Evolutionary conservation across 2,888 invertebrate species (phyloP), one percentile per base, ranked within the genome.

Genomic region (Plebejus argus): DNA sequence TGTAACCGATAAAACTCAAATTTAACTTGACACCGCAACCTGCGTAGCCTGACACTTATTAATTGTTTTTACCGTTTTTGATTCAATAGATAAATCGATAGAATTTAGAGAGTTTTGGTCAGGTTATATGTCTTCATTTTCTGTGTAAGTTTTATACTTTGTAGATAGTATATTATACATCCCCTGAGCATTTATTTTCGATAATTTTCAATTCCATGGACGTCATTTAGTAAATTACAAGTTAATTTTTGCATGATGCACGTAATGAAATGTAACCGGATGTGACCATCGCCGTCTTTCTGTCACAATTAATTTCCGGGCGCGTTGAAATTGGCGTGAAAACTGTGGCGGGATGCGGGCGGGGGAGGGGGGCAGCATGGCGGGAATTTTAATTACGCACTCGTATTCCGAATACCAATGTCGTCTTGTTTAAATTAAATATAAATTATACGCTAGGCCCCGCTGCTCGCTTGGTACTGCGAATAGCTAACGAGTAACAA

Each of bases 221-320:
- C 5, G 5, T 12, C 66, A 66, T 33, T 66, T 33, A 33, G 66
- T 33, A 33, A 33, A 66, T 33, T 0, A 33, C 15, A 4, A 66
- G 66, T 66, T 33, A 66, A 58, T 77, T 77, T 58, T 72, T 49
- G 39, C 23, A 77, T 77, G 53, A 72, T 72, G 78, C 78, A 78
- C 78, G 83, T 89, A 92, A 91, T 91, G 91, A 91, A 90, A 90
- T 89, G 90, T 88, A 87, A 87, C 84, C 91, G 93, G 93, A 93
- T 92, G 92, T 92, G 93, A 89, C 92, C 92, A 89, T 89, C 89
- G 90, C 94, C 94, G 91, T 94, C 94, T 93, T 93, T 91, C 93
- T 94, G 94, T 94, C 94, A 94, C 94, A 92, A 94, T 94, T 93
- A 94, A 94, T 94, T 94, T 94, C 94, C 93, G 94, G 91, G 89